Base-by-base conservation (phyloP, 1,140 invertebrate species). In the Sycophaga agraensis region DNA sequence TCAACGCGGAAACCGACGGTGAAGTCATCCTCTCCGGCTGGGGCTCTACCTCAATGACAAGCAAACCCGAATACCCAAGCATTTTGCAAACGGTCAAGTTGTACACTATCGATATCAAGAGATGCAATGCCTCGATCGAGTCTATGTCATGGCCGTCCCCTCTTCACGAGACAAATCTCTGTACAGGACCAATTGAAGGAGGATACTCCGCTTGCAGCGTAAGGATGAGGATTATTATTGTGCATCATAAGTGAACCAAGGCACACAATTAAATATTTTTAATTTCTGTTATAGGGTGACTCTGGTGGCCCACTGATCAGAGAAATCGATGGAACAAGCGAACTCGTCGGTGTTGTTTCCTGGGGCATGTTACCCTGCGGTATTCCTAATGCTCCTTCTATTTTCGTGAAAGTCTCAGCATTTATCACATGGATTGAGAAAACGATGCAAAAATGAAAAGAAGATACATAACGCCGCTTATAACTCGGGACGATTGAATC, bases 221-320 rank as follows among this genome's bases (percentile, higher is more conserved):
- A 64, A 76, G 70, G 65, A 6, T 39, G 14, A n/a, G n/a, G n/a
- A n/a, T 21, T 24, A 45, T 21, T 45, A 4, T 45, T 19, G 21
- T 21, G 17, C 6, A 45, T 45, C 4, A 42, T 42, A n/a, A 42
- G n/a, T 42, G 17, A 17, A 4, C n/a, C n/a, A 5, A n/a, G n/a
- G 4, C n/a, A 17, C n/a, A 21, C 17, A 11, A 28, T 17, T 5
- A n/a, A 12, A 6, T 31, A 4, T 6, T 11, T 4, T 31, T 31
- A 31, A 6, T n/a, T n/a, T n/a, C n/a, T n/a, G n/a, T 62, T 50
- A 35, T 40, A 79, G 76, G 87, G 87, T 42, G 88, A 90, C 66
- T 88, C 87, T 14, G 88, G 88, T 26, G 87, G 88, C 43, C 87
- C 88, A n/a, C 68, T 89, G n/a, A 79, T 85, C 35, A 73, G 84